Evolutionary conservation across 2,888 invertebrate species (phyloP).

Genomic region (Pristionchus maxplancki): DNA sequence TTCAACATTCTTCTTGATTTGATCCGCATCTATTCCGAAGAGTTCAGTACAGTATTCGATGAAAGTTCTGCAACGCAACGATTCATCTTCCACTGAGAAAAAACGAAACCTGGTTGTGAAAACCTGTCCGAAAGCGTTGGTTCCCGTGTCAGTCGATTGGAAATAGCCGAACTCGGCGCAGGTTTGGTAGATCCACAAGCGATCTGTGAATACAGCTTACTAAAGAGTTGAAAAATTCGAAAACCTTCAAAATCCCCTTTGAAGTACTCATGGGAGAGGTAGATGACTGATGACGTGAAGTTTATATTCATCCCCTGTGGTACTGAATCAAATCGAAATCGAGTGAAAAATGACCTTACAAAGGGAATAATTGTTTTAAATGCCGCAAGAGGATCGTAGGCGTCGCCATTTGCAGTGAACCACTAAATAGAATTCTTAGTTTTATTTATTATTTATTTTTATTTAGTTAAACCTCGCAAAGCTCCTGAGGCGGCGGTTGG

Average conservation of each 20-base stretch:
- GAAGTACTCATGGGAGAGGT: background rate
- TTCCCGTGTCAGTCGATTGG: conserved; percentile 12
- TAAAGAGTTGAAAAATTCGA: background rate
- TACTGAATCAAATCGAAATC: background rate
- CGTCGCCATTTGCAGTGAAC: background rate
- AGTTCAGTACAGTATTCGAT: conserved; percentile 18
- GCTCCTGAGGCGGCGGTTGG: background rate
- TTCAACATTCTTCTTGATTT: background rate
- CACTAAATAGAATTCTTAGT: background rate
- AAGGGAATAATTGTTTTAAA: background rate
- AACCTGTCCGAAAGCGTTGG: conserved; percentile 34
- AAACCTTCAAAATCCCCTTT: background rate
- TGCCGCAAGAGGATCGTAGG: background rate
- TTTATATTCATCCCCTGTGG: background rate
- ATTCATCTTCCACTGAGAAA: background rate
- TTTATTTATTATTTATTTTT: background rate
- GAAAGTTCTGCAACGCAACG: background rate
- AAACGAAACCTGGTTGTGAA: background rate
- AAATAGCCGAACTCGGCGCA: conserved; percentile 49
- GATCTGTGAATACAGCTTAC: too few relatives aligned
- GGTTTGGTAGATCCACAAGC: conserved; percentile 37
- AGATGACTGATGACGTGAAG: background rate
- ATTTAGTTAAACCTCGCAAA: background rate
- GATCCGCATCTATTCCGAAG: conserved; percentile 2
- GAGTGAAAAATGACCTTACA: background rate